These are phyloP conservation scores for Silurus meridionalis DNA, from an alignment of 2,113 vertebrate genomes.

Conservation along the genomic window DNA sequence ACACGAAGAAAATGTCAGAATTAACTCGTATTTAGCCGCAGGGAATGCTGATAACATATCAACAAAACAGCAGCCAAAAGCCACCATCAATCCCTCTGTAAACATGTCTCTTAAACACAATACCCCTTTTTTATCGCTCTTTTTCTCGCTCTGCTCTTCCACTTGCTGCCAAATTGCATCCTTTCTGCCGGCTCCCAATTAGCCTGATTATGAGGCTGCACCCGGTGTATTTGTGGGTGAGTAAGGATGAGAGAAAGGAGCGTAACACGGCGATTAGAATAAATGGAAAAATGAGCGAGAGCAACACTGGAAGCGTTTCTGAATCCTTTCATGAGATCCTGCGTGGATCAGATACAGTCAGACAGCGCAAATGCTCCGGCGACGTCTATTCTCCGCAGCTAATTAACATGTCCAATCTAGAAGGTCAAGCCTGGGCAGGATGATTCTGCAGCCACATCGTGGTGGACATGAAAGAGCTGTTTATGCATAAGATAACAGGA, in stretches of 20 bases:
- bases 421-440: neutral
- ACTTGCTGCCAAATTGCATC: constrained; percentile 51
- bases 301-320: neutral
- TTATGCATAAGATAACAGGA: neutral
- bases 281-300: constrained; percentile 40
- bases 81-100: constrained; percentile 42
- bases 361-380: neutral
- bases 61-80: constrained; percentile 50
- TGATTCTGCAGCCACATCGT: neutral
- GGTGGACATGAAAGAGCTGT: neutral
- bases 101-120: constrained; percentile 31
- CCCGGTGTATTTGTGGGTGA: constrained; percentile 27
- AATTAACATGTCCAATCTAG: neutral
- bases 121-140: constrained; percentile 23
- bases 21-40: constrained; percentile 48
- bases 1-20: constrained; percentile 35
- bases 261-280: constrained; percentile 45
- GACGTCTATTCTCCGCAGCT: neutral
- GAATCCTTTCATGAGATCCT: constrained; percentile 21
- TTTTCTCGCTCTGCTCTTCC: constrained; percentile 38
- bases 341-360: constrained; percentile 9
- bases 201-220: constrained; percentile 52
- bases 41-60: constrained; percentile 46
- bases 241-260: constrained; percentile 35
- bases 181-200: constrained; percentile 53